phyloP scores from a whole-genome alignment of 1,140 invertebrate genomes.

The Neodiprion virginianus region DNA sequence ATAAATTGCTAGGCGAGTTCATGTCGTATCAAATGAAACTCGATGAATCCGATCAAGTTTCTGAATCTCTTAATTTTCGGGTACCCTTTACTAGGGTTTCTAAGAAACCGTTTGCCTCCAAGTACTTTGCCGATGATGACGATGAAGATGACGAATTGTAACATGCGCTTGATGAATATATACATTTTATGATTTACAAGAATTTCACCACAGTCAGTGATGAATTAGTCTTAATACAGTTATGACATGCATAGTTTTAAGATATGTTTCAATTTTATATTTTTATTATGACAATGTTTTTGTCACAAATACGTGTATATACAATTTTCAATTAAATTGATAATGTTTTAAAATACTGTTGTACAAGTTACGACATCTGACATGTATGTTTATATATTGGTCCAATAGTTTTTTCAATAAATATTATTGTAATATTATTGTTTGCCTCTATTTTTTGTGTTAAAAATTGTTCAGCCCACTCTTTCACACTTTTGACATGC shows the following conservation, averaged over 20 bases:
- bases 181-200: too few relatives aligned
- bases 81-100: not conserved
- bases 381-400: too few relatives aligned
- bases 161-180: not conserved
- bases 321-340: too few relatives aligned
- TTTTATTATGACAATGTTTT: not conserved
- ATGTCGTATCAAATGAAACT: constrained; percentile 35
- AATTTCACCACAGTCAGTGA: too few relatives aligned
- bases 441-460: too few relatives aligned
- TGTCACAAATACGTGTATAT: too few relatives aligned
- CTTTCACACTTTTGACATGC: too few relatives aligned
- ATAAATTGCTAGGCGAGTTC: constrained; percentile 31
- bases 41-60: constrained; percentile 11
- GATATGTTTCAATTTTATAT: not conserved
- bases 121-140: constrained; percentile 32
- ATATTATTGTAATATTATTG: too few relatives aligned
- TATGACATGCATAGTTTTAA: not conserved
- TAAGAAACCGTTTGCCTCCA: constrained; percentile 27
- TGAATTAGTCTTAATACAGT: not conserved
- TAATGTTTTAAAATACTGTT: too few relatives aligned
- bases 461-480: too few relatives aligned
- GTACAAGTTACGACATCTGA: too few relatives aligned
- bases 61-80: not conserved
- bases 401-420: too few relatives aligned
- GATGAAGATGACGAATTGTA: constrained; percentile 23